Evolutionary conservation across 2,797 vertebrate genomes (phyloP).

Genomic region (Acrocephalus scirpaceus): DNA sequence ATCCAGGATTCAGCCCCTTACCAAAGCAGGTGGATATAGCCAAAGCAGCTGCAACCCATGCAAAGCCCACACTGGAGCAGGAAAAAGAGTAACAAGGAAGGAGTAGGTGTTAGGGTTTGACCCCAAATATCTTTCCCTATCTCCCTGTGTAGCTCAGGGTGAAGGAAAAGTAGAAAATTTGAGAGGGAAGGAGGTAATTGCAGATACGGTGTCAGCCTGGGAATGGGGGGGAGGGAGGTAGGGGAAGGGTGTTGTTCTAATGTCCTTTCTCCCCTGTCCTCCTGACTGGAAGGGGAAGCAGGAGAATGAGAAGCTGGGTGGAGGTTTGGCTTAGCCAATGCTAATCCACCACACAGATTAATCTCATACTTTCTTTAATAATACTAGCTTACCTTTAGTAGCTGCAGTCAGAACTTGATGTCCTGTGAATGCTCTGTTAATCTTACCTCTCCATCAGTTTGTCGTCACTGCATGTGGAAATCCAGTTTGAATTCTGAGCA

Average conservation of each 20-base stretch:
- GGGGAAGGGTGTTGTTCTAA: not conserved
- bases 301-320: not conserved
- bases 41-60: not conserved
- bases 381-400: not conserved
- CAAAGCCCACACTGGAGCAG: not conserved
- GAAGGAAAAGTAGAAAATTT: not conserved
- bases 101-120: not conserved
- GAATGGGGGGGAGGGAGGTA: rapidly evolving
- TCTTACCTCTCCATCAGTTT: not conserved
- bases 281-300: not conserved
- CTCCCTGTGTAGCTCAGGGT: not conserved
- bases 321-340: not conserved
- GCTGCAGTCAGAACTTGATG: not conserved
- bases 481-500: not conserved
- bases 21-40: not conserved
- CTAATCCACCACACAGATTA: not conserved
- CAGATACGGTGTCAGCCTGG: not conserved
- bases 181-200: not conserved
- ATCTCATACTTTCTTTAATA: not conserved
- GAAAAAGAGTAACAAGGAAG: not conserved
- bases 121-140: not conserved
- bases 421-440: not conserved
- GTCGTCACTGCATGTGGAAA: rapidly evolving
- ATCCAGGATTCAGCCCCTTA: not conserved
- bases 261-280: rapidly evolving